Evolutionary conservation across 1,140 invertebrate genomes (phyloP).

Genomic region (Tribolium madens): DNA sequence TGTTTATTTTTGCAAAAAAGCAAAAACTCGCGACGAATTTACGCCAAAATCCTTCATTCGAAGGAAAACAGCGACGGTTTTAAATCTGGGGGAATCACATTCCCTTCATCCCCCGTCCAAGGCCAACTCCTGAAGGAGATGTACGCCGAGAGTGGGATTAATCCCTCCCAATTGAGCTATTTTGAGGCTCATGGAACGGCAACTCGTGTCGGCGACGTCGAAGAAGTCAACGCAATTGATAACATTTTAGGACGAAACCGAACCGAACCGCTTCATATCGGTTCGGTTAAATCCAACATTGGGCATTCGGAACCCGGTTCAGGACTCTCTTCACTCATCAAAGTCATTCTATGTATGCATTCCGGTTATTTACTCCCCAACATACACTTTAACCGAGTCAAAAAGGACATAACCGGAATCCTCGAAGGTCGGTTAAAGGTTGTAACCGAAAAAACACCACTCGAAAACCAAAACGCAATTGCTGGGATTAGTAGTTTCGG

Average conservation of each 20-base stretch:
- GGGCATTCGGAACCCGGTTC: constrained; percentile 94
- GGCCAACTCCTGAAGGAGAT: constrained; percentile 83
- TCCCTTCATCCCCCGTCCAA: constrained; percentile 88
- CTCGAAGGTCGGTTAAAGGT: constrained; percentile 78
- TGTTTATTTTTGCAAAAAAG: constrained; percentile 86
- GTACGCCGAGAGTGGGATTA: constrained; percentile 84
- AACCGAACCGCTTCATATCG: constrained; percentile 80
- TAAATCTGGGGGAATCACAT: constrained; percentile 86
- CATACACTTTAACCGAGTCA: constrained; percentile 80
- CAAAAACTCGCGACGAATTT: constrained; percentile 81
- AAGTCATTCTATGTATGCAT: constrained; percentile 83
- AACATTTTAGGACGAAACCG: constrained; percentile 81
- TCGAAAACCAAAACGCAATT: constrained; percentile 70
- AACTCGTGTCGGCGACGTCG: constrained; percentile 85
- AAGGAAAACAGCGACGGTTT: constrained; percentile 88
- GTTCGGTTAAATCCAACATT: constrained; percentile 93
- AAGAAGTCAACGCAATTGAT: constrained; percentile 88
- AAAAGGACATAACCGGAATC: constrained; percentile 79
- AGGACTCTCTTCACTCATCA: constrained; percentile 86
- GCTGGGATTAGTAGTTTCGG: constrained; percentile 74
- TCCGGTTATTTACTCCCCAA: constrained; percentile 82
- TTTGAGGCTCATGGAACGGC: constrained; percentile 94
- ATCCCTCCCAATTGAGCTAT: constrained; percentile 80
- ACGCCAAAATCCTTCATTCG: constrained; percentile 70
- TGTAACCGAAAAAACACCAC: constrained; percentile 74